These are phyloP conservation scores for Brachionus calyciflorus DNA, from an alignment of 1,140 invertebrate genomes.

Conservation along the genomic window DNA sequence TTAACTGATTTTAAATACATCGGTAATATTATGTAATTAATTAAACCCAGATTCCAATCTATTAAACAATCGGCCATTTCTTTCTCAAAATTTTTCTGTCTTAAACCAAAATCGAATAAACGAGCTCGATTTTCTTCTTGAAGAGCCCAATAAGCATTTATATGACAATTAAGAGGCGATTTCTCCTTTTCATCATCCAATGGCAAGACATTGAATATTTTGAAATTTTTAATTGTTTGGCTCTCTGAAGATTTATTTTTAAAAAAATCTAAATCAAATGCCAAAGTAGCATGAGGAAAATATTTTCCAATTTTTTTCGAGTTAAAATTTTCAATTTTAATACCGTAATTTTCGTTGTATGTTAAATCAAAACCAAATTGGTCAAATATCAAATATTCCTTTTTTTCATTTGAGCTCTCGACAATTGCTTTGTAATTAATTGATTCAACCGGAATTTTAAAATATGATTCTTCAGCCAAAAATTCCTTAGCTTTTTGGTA, in stretches of 20 bases:
- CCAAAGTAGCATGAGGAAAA: conserved; percentile 2
- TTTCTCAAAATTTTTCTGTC: conserved; percentile 6
- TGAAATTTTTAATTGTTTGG: background rate
- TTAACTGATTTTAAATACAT: background rate
- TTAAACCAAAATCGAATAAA: background rate
- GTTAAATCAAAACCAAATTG: conserved; percentile 25
- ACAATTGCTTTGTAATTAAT: background rate
- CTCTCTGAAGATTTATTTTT: too few species aligned
- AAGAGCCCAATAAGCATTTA: conserved; percentile 27
- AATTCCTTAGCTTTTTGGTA: too few species aligned
- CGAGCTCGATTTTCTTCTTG: conserved; percentile 14
- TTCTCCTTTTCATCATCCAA: background rate
- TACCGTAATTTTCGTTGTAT: background rate
- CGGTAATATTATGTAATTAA: background rate
- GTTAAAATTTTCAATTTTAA: conserved; percentile 1
- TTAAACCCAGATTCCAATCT: background rate
- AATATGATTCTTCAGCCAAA: background rate
- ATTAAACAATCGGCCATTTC: background rate
- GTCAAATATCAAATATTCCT: background rate
- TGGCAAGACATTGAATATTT: background rate
- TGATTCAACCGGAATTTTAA: background rate
- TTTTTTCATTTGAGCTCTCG: background rate
- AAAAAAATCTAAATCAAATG: background rate
- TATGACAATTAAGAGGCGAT: conserved; percentile 22
- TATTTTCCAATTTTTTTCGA: background rate